Conservation (phyloP, 1,140 invertebrate genomes). For the Plutomurus gul region DNA sequence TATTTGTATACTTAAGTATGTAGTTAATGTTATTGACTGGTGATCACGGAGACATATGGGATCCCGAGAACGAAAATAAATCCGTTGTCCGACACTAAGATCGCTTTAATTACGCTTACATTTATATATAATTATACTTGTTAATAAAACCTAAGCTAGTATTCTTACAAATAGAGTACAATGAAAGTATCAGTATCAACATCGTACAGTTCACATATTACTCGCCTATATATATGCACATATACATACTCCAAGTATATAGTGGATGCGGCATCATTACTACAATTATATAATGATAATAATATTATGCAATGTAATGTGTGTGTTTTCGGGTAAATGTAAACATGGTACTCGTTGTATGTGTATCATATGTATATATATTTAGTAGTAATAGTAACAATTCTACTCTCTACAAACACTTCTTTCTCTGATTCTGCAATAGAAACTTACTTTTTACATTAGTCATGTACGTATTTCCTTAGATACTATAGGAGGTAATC, state of each 20-base stretch:
- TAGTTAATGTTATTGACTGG: constrained; percentile 22
- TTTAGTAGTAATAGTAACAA: background rate
- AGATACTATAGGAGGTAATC: constrained; percentile 18
- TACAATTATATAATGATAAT: background rate
- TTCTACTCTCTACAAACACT: background rate
- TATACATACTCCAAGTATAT: too few species aligned
- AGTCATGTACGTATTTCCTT: too few species aligned
- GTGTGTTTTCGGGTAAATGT: constrained; percentile 7
- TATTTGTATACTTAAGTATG: background rate
- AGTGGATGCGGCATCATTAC: too few species aligned
- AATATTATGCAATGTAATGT: constrained; percentile 12
- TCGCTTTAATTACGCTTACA: too few species aligned
- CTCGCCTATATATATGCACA: background rate
- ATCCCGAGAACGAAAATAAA: constrained; percentile 20
- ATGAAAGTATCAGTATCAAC: too few species aligned
- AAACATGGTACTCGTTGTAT: background rate
- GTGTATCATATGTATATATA: background rate
- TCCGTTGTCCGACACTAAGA: constrained; percentile 19
- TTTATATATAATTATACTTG: too few species aligned
- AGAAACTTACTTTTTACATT: background rate
- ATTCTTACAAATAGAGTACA: too few species aligned
- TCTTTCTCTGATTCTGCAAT: background rate
- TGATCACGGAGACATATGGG: constrained; percentile 23
- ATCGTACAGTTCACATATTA: too few species aligned
- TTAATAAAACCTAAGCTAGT: too few species aligned